phyloP scores from a whole-genome alignment of 2,888 invertebrate species.

The Leucophenga montana region DNA sequence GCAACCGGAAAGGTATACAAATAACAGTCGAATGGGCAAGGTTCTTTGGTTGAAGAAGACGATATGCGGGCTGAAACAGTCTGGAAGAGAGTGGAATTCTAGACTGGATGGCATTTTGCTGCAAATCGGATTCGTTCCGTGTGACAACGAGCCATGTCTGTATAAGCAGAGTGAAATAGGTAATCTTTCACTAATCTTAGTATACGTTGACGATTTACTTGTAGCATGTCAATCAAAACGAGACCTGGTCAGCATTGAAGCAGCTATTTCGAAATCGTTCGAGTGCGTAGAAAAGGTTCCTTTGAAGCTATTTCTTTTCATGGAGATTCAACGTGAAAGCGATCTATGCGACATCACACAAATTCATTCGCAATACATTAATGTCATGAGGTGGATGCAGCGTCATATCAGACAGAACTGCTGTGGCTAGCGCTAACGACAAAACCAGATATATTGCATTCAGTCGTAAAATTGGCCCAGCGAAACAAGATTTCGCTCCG shows the following conservation, averaged over 20 bases:
- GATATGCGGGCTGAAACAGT: no score
- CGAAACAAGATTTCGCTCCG: neutral
- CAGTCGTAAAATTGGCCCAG: neutral
- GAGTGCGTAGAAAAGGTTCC: conserved; percentile 31
- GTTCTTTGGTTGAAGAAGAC: no score
- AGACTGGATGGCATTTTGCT: neutral
- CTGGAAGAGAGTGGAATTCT: no score
- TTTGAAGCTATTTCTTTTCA: neutral
- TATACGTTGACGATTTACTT: conserved; percentile 30
- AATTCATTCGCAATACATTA: no score
- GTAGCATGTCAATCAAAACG: conserved; percentile 12
- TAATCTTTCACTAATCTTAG: conserved; percentile 24
- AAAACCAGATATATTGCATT: conserved; percentile 9
- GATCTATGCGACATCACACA: conserved; percentile 16
- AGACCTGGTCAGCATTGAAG: neutral
- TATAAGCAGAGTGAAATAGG: conserved; percentile 15
- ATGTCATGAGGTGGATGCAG: no score
- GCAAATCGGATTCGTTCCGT: conserved; percentile 31
- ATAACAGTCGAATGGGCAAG: no score
- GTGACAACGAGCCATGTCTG: conserved; percentile 22
- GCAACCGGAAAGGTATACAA: no score
- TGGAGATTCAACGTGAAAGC: conserved; percentile 26
- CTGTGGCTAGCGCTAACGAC: neutral
- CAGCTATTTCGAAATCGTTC: conserved; percentile 3
- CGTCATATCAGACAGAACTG: no score